Evolutionary conservation across 1,140 invertebrate species (phyloP), one percentile per base, ranked within the genome.

Genomic region (Panagrolaimus sp.): DNA sequence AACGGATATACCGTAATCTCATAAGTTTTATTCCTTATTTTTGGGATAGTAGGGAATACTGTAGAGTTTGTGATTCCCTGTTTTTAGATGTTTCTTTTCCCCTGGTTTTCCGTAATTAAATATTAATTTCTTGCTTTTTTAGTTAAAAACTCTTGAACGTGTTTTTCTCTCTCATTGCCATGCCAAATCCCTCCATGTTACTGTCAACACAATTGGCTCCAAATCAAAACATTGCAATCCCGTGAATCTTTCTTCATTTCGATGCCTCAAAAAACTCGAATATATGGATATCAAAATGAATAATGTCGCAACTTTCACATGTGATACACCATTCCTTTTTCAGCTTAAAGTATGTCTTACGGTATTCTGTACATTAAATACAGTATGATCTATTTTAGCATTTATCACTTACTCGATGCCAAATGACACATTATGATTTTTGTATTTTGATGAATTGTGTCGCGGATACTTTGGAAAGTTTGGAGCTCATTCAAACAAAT

Each of bases 361-460:
- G 2, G 32, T 21, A 26, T 58, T 24, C 3, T 1, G 28, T 28
- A 12, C 17, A 26, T 58, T 21, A 26, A 10, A 24, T 24, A 55
- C 8, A 24, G 17, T 24, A 55, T 14, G 52, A 1, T n/a, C 9
- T 1, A n/a, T 55, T 55, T 55, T 28, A 58, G 52, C 52, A 58
- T 28, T 58, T 58, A 24, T 58, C 52, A 21, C 52, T 58, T 28
- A 26, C 52, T 26, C 21, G 28, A 24, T 58, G 52, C 52, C 52
- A 58, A 58, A 58, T 58, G 52, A 58, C 52, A 24, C 21, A 21
- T 28, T 58, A 58, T 26, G 52, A 58, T 58, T 58, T 21, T n/a
- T 21, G 52, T 28, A 58, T 58, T 58, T 58, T 58, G 17, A 58
- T 58, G 52, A 58, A 58, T 28, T 58, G 52, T 58, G 21, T 58